phyloP scores from a whole-genome alignment of 2,113 vertebrate species.

The Onychostruthus taczanowskii region DNA sequence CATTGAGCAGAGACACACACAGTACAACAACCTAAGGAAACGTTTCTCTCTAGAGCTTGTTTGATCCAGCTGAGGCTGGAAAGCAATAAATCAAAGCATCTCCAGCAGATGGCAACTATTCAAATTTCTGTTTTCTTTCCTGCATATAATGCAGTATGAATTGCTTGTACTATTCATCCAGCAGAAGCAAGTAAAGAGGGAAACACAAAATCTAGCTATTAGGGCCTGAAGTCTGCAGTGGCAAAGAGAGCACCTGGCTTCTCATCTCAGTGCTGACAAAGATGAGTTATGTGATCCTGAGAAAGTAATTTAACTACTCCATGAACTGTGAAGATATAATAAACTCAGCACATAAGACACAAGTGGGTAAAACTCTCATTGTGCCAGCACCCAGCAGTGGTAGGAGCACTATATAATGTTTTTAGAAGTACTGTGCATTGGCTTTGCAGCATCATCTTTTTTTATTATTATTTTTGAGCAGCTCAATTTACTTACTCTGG shows the following conservation, averaged over 20 bases:
- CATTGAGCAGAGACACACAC: background rate
- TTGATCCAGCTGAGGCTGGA: constrained; percentile 16
- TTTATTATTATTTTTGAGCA: background rate
- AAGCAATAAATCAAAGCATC: constrained; percentile 45
- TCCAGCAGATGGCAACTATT: constrained; percentile 28
- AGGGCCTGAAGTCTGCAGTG: background rate
- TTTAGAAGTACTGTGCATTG: background rate
- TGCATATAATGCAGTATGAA: background rate
- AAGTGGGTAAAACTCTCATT: background rate
- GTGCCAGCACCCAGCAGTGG: background rate
- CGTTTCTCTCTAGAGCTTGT: background rate
- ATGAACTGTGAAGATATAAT: background rate
- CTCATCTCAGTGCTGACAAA: background rate
- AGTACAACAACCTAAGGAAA: background rate
- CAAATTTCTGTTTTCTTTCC: background rate
- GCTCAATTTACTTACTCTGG: no score
- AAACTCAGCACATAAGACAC: background rate
- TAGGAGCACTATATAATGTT: background rate
- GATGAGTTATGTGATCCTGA: background rate
- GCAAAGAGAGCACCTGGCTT: background rate
- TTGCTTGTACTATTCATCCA: background rate
- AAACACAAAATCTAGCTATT: background rate
- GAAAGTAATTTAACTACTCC: constrained; percentile 6
- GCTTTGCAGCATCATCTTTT: background rate
- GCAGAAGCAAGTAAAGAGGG: background rate